These are phyloP conservation scores for Semnopithecus entellus DNA, from an alignment of 2,113 vertebrate species.

Conservation along the genomic window DNA sequence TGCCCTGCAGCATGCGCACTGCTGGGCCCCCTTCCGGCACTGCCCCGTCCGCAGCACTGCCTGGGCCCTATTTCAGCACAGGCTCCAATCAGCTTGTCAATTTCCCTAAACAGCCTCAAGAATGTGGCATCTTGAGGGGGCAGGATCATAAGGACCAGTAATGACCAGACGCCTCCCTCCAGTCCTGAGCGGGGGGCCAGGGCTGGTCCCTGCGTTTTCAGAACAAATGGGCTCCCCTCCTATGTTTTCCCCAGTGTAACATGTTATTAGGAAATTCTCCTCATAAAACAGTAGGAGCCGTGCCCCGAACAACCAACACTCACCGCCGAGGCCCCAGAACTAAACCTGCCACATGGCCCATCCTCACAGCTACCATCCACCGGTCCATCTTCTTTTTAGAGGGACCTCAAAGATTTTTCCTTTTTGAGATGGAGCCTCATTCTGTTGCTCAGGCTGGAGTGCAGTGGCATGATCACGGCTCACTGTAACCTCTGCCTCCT, in stretches of 20 bases:
- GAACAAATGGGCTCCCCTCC: neutral
- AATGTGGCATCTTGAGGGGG: neutral
- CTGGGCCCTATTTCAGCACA: neutral
- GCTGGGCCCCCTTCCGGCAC: neutral
- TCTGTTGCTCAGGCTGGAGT: too few species aligned
- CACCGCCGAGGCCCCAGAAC: neutral
- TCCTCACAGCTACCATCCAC: neutral
- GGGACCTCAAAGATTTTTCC: neutral
- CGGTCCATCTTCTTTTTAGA: neutral
- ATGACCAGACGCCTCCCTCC: too few species aligned
- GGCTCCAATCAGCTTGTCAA: neutral
- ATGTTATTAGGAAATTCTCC: neutral
- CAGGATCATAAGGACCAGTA: accelerated
- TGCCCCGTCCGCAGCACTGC: neutral
- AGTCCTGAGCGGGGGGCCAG: neutral
- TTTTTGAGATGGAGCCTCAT: too few species aligned
- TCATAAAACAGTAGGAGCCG: neutral
- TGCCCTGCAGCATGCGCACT: neutral
- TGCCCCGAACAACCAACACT: neutral
- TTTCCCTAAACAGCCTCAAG: neutral
- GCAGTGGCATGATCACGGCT: too few species aligned
- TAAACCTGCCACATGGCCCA: neutral
- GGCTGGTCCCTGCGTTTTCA: neutral
- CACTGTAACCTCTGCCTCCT: too few species aligned
- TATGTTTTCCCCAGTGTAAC: neutral